These are phyloP conservation scores for Myanophis thanlyinensis DNA, from an alignment of 2,113 vertebrate genomes.

Conservation along the genomic window DNA sequence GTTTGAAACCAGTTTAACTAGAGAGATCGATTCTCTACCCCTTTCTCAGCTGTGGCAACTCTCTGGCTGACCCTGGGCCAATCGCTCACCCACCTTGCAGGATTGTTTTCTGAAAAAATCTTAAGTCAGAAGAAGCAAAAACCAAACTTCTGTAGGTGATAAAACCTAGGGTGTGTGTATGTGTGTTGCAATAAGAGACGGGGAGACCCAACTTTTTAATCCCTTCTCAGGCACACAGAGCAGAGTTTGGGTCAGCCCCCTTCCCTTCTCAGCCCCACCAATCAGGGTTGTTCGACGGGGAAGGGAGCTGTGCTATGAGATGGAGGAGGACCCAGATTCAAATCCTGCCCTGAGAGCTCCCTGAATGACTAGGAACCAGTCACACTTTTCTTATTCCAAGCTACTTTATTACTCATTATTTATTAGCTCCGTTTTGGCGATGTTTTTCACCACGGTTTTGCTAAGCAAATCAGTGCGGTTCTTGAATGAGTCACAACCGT, in stretches of 20 bases:
- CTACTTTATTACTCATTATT: too few species aligned
- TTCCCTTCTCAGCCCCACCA: neutral
- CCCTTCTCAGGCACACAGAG: neutral
- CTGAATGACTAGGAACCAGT: neutral
- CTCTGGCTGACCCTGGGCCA: neutral
- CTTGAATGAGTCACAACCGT: accelerated
- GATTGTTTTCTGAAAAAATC: neutral
- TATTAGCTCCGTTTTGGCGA: too few species aligned
- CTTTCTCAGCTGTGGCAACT: neutral
- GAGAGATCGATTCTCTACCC: neutral
- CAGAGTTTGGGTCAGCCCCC: neutral
- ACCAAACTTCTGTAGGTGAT: neutral
- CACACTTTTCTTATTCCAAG: neutral
- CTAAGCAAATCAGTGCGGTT: too few species aligned
- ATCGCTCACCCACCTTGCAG: neutral
- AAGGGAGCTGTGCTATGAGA: neutral
- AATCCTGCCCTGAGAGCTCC: neutral
- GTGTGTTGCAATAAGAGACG: neutral
- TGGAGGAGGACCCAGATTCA: neutral
- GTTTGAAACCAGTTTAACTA: neutral
- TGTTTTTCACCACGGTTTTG: accelerated
- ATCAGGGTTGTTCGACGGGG: neutral
- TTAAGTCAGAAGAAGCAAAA: neutral
- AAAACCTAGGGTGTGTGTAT: too few species aligned
- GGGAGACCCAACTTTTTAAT: neutral